Base-by-base conservation (phyloP, 1,140 invertebrate genomes). In the Drepana arcuata region DNA sequence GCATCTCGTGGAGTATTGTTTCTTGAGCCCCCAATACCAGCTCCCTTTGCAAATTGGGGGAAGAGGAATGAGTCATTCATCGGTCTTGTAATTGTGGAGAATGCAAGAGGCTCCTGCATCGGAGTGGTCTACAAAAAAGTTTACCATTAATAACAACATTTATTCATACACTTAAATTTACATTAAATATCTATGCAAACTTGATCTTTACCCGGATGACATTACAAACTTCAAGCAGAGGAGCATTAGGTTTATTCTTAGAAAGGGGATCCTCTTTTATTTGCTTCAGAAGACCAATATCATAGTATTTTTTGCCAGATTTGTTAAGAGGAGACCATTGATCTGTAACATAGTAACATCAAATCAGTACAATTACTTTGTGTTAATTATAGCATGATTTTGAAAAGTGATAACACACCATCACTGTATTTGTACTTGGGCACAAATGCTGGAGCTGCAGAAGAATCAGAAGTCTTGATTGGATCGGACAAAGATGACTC, bases 261-360 rank as follows among this genome's bases (percentile, higher is more conserved):
- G 92, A 94, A 2, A 89, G 83, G 4, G 90, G 90, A 48, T 91
- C 87, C 55, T 89, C 86, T 50, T 92, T 89, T 14, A 96, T 78
- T 48, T 88, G 86, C 51, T 95, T 84, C 1, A 96, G 78, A 52
- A 95, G 91, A 5, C 93, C 90, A 28, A 92, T 83, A 41, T 92
- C 90, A 72, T 96, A 97, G 16, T 88, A 86, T 65, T 92, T 95
- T 65, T 92, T 94, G 0, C 94, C 94, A 51, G 86, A 86, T 7
- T 85, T 88, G 74, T 95, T 95, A 10, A 89, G 61, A 5, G 94
- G 95, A 45, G 92, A 93, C 94, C 94, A 96, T 81, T 95, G 94
- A 60, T 92, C 92, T 78, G 38, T 27, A 55, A 63, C 46, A 9
- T n/a, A n/a, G n/a, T n/a, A n/a, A n/a, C n/a, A n/a, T n/a, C n/a